These are phyloP conservation scores for Lepus timidus DNA, from an alignment of 2,113 vertebrate genomes.

Conservation along the genomic window DNA sequence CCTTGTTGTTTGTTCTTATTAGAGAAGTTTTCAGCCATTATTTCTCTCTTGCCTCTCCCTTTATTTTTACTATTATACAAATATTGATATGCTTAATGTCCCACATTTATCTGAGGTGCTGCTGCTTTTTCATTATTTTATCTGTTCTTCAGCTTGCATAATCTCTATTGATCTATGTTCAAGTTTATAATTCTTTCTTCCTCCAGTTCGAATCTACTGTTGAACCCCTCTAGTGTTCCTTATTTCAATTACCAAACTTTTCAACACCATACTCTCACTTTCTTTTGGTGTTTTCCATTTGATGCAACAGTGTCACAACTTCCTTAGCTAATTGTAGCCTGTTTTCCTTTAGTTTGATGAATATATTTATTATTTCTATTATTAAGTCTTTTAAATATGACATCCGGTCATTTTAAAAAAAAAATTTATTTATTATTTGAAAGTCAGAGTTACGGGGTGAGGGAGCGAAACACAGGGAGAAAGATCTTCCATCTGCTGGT, in stretches of 20 bases:
- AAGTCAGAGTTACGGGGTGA: too few relatives aligned
- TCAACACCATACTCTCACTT: neutral
- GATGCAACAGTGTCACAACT: neutral
- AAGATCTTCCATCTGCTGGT: too few relatives aligned
- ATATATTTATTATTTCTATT: neutral
- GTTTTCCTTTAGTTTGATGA: slow-evolving; percentile 7
- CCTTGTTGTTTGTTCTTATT: neutral
- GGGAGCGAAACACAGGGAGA: too few relatives aligned
- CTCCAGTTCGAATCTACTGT: neutral
- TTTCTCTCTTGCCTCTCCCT: neutral
- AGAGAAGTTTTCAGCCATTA: neutral
- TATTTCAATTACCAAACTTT: neutral
- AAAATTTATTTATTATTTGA: too few relatives aligned
- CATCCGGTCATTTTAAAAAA: neutral
- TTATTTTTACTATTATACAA: neutral
- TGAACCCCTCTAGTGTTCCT: neutral
- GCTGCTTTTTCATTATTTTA: neutral
- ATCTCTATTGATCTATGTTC: neutral
- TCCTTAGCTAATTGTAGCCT: neutral
- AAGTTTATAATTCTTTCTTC: slow-evolving; percentile 10
- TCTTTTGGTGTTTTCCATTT: neutral
- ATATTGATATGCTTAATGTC: neutral
- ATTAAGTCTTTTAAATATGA: neutral
- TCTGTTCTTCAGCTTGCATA: neutral
- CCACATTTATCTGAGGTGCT: neutral